Evolutionary conservation across 2,113 vertebrate genomes (phyloP).

Genomic region (Neolamprologus cancellatus): DNA sequence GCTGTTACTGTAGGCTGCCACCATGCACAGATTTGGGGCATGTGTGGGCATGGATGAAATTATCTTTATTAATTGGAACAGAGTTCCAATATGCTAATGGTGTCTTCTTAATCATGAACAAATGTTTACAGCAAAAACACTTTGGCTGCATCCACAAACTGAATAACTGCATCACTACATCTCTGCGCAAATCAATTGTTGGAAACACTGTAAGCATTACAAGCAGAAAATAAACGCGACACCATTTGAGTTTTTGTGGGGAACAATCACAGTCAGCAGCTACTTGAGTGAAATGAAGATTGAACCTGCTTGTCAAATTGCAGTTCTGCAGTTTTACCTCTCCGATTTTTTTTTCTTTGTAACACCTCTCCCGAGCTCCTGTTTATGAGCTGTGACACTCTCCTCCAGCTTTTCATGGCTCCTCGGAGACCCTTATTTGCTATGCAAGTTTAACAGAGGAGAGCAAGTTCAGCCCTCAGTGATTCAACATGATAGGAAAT

Average conservation of each 20-base stretch:
- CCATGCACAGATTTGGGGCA: slow-evolving; percentile 39
- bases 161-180: slow-evolving; percentile 17
- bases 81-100: slow-evolving; percentile 56
- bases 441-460: slow-evolving; percentile 42
- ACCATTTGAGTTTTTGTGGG: slow-evolving; percentile 11
- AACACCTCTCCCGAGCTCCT: slow-evolving; percentile 28
- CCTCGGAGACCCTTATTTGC: slow-evolving; percentile 46
- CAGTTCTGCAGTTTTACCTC: slow-evolving; percentile 29
- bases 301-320: slow-evolving; percentile 42
- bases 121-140: slow-evolving; percentile 48
- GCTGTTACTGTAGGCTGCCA: slow-evolving; percentile 33
- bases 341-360: slow-evolving; percentile 3
- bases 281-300: slow-evolving; percentile 16
- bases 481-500: slow-evolving; percentile 8
- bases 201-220: slow-evolving; percentile 27
- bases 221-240: slow-evolving; percentile 6
- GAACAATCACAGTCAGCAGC: slow-evolving; percentile 49
- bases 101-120: slow-evolving; percentile 44
- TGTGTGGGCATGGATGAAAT: slow-evolving; percentile 55
- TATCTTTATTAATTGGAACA: slow-evolving; percentile 59
- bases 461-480: slow-evolving; percentile 25
- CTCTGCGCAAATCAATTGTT: not conserved
- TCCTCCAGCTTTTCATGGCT: slow-evolving; percentile 44
- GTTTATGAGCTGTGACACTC: slow-evolving; percentile 42
- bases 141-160: slow-evolving; percentile 23